A percentile compares a stretch with the other conserved stretches of the same genome.
Evolutionary conservation across 2,888 invertebrate species (phyloP).

Genomic region (Megastigmus dorsalis): DNA sequence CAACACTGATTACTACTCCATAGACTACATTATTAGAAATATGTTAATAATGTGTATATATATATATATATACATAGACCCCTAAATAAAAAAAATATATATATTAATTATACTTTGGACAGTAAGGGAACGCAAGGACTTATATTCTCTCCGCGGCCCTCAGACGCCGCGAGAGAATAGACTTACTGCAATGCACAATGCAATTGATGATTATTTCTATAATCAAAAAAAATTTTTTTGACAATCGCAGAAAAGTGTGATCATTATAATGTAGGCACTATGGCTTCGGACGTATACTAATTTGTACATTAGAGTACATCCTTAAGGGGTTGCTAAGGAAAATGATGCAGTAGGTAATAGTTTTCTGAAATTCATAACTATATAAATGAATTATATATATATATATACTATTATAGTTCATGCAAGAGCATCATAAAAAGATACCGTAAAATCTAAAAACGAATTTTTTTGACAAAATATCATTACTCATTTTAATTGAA

Average conservation of each 20-base stretch:
- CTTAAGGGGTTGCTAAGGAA: constrained; percentile 68
- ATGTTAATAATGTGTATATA: too few relatives aligned
- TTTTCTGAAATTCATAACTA: neutral
- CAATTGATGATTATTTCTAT: too few relatives aligned
- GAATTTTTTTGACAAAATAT: constrained; percentile 25
- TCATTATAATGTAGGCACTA: constrained; percentile 74
- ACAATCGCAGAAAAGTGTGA: constrained; percentile 72
- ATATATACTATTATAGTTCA: neutral
- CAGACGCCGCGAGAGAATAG: too few relatives aligned
- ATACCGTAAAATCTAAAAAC: constrained; percentile 7
- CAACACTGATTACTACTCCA: too few relatives aligned
- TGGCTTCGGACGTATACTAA: constrained; percentile 75
- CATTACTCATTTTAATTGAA: neutral
- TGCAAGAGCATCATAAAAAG: constrained; percentile 11
- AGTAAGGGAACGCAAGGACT: too few relatives aligned
- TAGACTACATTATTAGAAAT: too few relatives aligned
- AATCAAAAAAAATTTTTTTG: too few relatives aligned
- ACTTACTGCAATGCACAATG: too few relatives aligned
- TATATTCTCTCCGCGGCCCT: too few relatives aligned
- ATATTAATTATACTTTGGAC: too few relatives aligned
- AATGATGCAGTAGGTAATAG: constrained; percentile 56
- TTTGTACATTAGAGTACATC: constrained; percentile 73
- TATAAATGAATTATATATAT: neutral
- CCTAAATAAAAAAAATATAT: too few relatives aligned
- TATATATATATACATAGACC: too few relatives aligned